Conservation (phyloP, 2,797 vertebrate genomes). For the Hippocampus kuda region DNA sequence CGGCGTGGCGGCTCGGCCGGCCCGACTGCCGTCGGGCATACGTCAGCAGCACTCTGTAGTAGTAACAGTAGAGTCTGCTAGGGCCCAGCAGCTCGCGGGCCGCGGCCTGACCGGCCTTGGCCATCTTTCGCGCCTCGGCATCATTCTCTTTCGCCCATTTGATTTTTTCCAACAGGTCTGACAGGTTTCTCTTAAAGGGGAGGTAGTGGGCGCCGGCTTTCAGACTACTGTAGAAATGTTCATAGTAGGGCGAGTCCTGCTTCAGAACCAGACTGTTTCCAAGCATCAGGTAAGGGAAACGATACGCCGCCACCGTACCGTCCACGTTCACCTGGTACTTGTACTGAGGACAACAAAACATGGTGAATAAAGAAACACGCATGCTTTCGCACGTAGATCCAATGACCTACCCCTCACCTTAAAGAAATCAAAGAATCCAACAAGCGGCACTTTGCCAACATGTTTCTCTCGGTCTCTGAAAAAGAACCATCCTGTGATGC, state of each 20-base stretch:
- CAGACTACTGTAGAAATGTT: slow-evolving; percentile 79
- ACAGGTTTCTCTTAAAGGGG: slow-evolving; percentile 74
- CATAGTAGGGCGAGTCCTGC: slow-evolving; percentile 84
- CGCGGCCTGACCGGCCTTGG: slow-evolving; percentile 66
- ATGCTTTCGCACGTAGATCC: neutral
- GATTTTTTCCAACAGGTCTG: slow-evolving; percentile 80
- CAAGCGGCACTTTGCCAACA: slow-evolving; percentile 75
- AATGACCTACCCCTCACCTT: slow-evolving; percentile 66
- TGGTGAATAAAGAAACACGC: neutral
- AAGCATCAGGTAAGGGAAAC: slow-evolving; percentile 86
- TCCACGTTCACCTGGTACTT: slow-evolving; percentile 93
- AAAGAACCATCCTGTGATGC: slow-evolving; percentile 93
- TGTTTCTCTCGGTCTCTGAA: slow-evolving; percentile 84
- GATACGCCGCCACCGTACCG: slow-evolving; percentile 85
- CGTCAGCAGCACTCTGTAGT: slow-evolving; percentile 69
- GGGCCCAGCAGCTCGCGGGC: slow-evolving; percentile 77
- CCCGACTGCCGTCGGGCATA: slow-evolving; percentile 42
- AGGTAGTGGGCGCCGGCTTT: slow-evolving; percentile 77
- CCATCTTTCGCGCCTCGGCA: slow-evolving; percentile 63
- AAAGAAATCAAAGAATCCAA: slow-evolving; percentile 94
- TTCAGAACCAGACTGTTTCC: slow-evolving; percentile 88
- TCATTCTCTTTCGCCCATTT: slow-evolving; percentile 84
- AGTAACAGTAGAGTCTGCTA: slow-evolving; percentile 80
- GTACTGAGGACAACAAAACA: slow-evolving; percentile 54
- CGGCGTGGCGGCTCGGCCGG: slow-evolving; percentile 12